Evolutionary conservation across 2,888 invertebrate species (phyloP), one percentile per base, ranked within the genome.

Genomic region (Oasisia sp.): DNA sequence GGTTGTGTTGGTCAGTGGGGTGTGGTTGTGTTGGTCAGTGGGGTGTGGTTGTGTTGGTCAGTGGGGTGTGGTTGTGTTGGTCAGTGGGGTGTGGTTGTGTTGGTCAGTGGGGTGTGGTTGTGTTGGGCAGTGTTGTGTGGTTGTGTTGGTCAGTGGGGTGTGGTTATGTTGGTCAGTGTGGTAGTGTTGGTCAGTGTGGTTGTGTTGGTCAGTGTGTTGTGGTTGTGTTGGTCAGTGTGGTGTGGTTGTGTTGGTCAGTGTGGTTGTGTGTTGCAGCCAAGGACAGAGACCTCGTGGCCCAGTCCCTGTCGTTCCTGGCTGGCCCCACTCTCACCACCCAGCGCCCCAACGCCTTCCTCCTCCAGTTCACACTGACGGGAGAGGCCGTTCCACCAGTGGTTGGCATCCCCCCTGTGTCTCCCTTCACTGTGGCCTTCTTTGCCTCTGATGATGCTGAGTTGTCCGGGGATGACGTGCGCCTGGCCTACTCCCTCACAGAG

Each of bases 401-500:
- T 12, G 32, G 45, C 91, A 91, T 27, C 3, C 91, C 50, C 27
- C 44, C 91, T 45, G 91, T 45, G 3, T 12, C 91, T 45, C 91
- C 91, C 14, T 91, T 91, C 50, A 91, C 91, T 7, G 14, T 91
- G 3, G 50, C 50, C 14, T 91, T 91, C 91, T 91, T 45, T 50
- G 45, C 50, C 19, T 91, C 45, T 38, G 91, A 91, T 38, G 50
- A 91, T 32, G 45, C 44, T 32, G 32, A 7, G 44, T 32, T 50
- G 91, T 45, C 91, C 12, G 12, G 32, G 45, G 91, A 50, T 14
- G 44, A 50, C 0, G 91, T 91, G 32, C 45, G 27, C 12, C n/a
- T 38, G 45, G 50, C 19, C 27, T 91, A 91, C 45, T 32, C 32
- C 7, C 91, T 91, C 19, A 91, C 45, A 19, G 91, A 38, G 19